phyloP scores from a whole-genome alignment of 2,888 invertebrate genomes.

The Camptogramma bilineatum region DNA sequence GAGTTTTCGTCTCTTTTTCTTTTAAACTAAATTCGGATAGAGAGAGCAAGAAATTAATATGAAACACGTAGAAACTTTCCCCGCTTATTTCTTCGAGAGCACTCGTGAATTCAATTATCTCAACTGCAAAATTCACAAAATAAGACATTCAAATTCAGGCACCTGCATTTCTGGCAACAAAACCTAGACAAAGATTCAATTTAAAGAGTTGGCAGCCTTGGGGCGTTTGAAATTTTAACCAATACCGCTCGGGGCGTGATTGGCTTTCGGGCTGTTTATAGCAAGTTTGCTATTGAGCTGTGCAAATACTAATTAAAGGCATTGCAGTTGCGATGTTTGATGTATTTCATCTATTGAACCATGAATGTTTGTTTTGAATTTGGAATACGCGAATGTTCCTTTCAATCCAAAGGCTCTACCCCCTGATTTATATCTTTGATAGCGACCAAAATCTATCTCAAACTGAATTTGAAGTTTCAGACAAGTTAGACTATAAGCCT shows the following conservation, averaged over 20 bases:
- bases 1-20: slow-evolving; percentile 3
- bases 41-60: not conserved
- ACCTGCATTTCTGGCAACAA: slow-evolving; percentile 30
- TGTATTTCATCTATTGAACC: slow-evolving; percentile 4
- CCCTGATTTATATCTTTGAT: too few species aligned
- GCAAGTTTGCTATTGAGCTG: slow-evolving; percentile 18
- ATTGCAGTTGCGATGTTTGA: slow-evolving; percentile 9
- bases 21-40: not conserved
- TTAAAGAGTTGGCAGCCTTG: slow-evolving; percentile 32
- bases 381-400: not conserved
- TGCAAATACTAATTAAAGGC: slow-evolving; percentile 22
- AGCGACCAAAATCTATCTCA: too few species aligned
- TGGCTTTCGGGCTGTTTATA: slow-evolving; percentile 24
- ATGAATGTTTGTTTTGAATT: not conserved
- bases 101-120: slow-evolving; percentile 20
- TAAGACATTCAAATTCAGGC: slow-evolving; percentile 31
- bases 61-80: not conserved
- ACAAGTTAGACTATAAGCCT: too few species aligned
- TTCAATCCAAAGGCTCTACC: too few species aligned
- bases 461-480: too few species aligned
- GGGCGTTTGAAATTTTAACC: slow-evolving; percentile 29
- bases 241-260: slow-evolving; percentile 27
- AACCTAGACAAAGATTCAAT: slow-evolving; percentile 31
- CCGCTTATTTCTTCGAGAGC: not conserved
- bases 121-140: slow-evolving; percentile 21